Percentiles rank a stretch among this genome's conserved stretches.
Conservation (phyloP, 2,797 vertebrate genomes). For the Phylloscopus collybita region DNA sequence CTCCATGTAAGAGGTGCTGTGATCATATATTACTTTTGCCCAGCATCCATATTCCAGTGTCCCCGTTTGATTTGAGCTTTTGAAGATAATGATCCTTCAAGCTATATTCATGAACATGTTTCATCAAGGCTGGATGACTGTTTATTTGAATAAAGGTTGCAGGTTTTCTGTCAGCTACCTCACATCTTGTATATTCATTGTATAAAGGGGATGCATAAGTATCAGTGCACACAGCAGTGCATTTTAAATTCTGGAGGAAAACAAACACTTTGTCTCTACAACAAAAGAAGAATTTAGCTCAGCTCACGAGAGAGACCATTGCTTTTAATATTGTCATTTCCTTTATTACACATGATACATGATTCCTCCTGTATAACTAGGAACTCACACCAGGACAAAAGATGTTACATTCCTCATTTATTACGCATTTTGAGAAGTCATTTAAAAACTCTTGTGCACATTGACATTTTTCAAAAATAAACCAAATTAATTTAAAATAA, state of each 20-base stretch:
- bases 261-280: background rate
- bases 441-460: background rate
- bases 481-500: background rate
- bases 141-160: background rate
- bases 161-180: background rate
- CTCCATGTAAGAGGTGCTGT: background rate
- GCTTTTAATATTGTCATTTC: background rate
- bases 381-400: background rate
- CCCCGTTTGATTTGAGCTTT: background rate
- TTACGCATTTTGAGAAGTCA: background rate
- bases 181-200: background rate
- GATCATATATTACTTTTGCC: background rate
- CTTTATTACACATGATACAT: background rate
- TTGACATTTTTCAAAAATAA: background rate
- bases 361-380: background rate
- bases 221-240: background rate
- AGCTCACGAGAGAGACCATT: background rate
- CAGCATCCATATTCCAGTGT: background rate
- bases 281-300: background rate
- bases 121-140: background rate
- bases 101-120: background rate
- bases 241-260: background rate
- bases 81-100: background rate
- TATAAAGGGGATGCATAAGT: background rate
- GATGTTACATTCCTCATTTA: background rate